Evolutionary conservation across 2,888 invertebrate genomes (phyloP).

Genomic region (Xestia rhomboidea): DNA sequence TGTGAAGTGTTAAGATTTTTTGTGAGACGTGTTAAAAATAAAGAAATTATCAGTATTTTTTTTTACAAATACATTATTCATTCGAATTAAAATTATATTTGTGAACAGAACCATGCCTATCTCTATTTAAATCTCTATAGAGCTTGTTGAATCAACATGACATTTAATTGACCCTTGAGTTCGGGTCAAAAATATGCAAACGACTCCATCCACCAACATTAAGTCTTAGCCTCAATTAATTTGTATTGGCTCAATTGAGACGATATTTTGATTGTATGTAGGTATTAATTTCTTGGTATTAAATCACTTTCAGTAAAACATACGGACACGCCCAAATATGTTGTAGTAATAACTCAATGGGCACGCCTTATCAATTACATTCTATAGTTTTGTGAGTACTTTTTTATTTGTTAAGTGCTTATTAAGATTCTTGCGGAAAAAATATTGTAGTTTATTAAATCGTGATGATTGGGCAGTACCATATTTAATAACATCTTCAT

Average conservation of each 20-base stretch:
- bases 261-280: conserved; percentile 58
- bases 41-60: conserved; percentile 3
- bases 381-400: conserved; percentile 33
- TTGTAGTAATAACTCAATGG: conserved; percentile 43
- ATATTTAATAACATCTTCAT: not conserved
- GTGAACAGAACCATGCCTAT: conserved; percentile 11
- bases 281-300: conserved; percentile 44
- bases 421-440: conserved; percentile 23
- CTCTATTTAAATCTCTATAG: conserved; percentile 43
- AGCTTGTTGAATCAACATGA: conserved; percentile 47
- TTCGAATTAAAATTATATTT: conserved; percentile 32
- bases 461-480: not conserved
- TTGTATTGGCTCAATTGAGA: conserved; percentile 73
- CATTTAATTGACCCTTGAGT: conserved; percentile 60
- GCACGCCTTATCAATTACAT: conserved; percentile 58
- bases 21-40: conserved; percentile 18
- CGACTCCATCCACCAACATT: conserved; percentile 77
- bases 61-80: conserved; percentile 21
- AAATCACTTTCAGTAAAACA: conserved; percentile 49
- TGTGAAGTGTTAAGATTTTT: conserved; percentile 5
- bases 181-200: conserved; percentile 78
- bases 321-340: conserved; percentile 47
- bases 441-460: conserved; percentile 8
- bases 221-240: conserved; percentile 71
- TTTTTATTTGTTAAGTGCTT: conserved; percentile 34